phyloP scores from a whole-genome alignment of 2,797 vertebrate genomes.

The Rhodeus uyekii region DNA sequence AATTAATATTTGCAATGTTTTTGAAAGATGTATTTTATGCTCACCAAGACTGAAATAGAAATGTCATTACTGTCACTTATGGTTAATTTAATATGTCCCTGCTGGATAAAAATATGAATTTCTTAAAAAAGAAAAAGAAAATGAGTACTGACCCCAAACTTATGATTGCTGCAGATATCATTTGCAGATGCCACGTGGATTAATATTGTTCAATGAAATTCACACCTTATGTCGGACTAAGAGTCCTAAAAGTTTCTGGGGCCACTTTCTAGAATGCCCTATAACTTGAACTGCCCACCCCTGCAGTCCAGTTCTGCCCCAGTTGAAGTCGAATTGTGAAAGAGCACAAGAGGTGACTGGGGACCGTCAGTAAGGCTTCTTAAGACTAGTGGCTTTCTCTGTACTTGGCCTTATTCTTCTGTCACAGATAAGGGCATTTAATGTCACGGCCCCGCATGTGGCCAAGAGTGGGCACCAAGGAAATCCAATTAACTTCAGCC shows the following conservation, averaged over 20 bases:
- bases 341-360: slow-evolving; percentile 59
- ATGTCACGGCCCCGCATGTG: slow-evolving; percentile 76
- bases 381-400: slow-evolving; percentile 77
- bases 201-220: neutral
- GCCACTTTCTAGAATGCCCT: slow-evolving; percentile 17
- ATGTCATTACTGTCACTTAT: neutral
- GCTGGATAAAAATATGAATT: neutral
- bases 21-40: neutral
- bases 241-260: neutral
- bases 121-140: neutral
- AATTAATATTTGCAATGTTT: neutral
- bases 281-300: slow-evolving; percentile 45
- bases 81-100: neutral
- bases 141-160: too few relatives aligned
- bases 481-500: slow-evolving; percentile 75
- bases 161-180: neutral
- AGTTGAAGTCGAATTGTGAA: slow-evolving; percentile 54
- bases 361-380: slow-evolving; percentile 70
- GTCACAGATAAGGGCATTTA: slow-evolving; percentile 76
- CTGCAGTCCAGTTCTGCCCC: slow-evolving; percentile 60
- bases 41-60: neutral
- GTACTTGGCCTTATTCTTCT: slow-evolving; percentile 69
- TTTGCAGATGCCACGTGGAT: neutral
- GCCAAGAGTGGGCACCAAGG: slow-evolving; percentile 71
- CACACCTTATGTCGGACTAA: neutral